Percentiles rank a stretch among this genome's conserved stretches.
Conservation (phyloP, 2,888 invertebrate genomes). For the Amiota minor region DNA sequence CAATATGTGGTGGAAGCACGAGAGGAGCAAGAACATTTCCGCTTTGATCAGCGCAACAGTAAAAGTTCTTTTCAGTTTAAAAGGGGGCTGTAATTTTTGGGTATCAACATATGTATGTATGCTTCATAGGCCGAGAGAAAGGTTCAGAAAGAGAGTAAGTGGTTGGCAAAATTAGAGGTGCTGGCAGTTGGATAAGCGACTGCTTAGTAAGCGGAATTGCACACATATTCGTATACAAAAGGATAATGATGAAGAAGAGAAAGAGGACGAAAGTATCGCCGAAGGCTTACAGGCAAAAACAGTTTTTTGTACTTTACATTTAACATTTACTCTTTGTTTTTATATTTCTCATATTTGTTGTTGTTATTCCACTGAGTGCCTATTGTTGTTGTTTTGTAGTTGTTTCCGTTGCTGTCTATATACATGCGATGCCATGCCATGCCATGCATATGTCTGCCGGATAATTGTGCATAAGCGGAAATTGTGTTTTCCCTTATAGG, state of each 20-base stretch:
- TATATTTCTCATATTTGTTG: background rate
- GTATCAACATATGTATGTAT: too few relatives aligned
- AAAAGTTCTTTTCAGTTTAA: background rate
- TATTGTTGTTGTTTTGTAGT: background rate
- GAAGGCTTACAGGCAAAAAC: background rate
- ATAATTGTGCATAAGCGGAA: conserved; percentile 19
- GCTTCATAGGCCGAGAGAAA: too few relatives aligned
- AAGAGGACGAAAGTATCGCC: too few relatives aligned
- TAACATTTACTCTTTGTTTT: background rate
- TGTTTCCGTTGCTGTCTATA: background rate
- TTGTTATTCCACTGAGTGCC: background rate
- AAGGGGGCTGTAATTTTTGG: background rate
- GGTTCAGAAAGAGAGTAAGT: too few relatives aligned
- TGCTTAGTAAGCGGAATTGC: conserved; percentile 5
- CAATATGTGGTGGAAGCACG: background rate
- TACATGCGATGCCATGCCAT: background rate
- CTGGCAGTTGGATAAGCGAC: background rate
- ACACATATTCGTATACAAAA: background rate
- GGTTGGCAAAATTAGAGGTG: too few relatives aligned
- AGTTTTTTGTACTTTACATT: background rate
- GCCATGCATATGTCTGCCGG: conserved; percentile 17
- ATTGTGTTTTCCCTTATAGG: conserved; percentile 20
- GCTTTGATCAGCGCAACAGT: conserved; percentile 14
- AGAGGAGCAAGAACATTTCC: too few relatives aligned
- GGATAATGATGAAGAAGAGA: background rate